Base-by-base conservation (phyloP, 2,888 invertebrate genomes). In the Dryococelus australis region DNA sequence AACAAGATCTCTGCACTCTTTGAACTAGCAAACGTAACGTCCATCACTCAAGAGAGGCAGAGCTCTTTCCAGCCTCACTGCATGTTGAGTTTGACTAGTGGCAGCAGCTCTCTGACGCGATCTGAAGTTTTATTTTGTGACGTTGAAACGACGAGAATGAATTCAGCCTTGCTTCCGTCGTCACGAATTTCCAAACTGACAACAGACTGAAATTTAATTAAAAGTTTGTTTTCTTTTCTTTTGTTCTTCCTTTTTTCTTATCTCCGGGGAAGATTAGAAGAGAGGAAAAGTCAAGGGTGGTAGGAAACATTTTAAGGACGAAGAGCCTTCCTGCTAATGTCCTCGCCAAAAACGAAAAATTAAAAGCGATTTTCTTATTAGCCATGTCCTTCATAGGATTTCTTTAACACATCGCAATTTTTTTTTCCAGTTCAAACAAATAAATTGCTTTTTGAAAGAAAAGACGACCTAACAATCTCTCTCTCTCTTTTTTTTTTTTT, bases 181-280 rank as follows among this genome's bases (percentile, higher is more conserved):
- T 24, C 65, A n/a, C 65, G n/a, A 10, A n/a, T 65, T 65, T 9
- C 20, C 24, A 9, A 65, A 65, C 65, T 65, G 65, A 65, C 65
- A 65, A 65, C 65, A 24, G 65, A 65, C 65, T 65, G n/a, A 65
- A 65, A 65, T 65, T 65, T 65, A 65, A 65, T 65, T 65, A 65
- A 51, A 65, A 65, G n/a, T n/a, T 65, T 65, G n/a, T n/a, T 65
- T 65, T 24, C 65, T 65, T 65, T 65, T 65, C 0, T 65, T 65
- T 35, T 35, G 1, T 35, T 35, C 35, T 4, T 35, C 35, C 35
- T 35, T 35, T 4, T 35, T 4, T 35, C 35, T 35, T 35, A 35
- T n/a, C 65, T 16, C 65, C 65, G 65, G 65, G 0, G 65, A 20
- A 65, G 65, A 65, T 65, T 10, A 65, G 20, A 6, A 8, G 65